Percentiles rank a stretch among this genome's conserved stretches.
These are phyloP conservation scores for Aphelocoma coerulescens DNA, from an alignment of 2,113 vertebrate genomes.

Conservation along the genomic window DNA sequence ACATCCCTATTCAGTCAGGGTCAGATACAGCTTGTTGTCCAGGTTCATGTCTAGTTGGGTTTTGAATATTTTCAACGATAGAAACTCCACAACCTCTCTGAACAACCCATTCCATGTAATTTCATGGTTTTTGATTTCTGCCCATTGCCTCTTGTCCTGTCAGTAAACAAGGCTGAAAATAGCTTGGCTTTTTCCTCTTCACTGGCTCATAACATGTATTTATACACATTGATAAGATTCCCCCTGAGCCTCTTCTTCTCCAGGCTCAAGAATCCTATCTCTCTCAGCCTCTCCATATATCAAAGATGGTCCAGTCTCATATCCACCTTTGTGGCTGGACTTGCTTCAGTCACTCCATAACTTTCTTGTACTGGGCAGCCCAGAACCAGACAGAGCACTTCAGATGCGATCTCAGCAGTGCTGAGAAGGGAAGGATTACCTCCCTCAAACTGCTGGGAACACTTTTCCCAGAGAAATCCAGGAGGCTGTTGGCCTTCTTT, in stretches of 20 bases:
- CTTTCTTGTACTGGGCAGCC: background rate
- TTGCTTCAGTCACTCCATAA: background rate
- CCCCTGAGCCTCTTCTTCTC: background rate
- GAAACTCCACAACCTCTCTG: background rate
- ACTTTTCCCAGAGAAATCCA: background rate
- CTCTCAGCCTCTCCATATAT: background rate
- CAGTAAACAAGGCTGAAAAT: background rate
- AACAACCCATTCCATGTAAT: background rate
- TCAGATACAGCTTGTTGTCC: background rate
- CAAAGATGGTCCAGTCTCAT: background rate
- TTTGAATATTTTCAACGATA: background rate
- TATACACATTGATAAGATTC: background rate
- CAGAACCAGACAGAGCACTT: background rate
- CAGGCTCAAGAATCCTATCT: background rate
- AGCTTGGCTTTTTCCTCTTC: background rate
- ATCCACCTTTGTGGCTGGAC: background rate
- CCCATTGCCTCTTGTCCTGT: background rate
- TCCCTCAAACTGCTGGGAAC: background rate
- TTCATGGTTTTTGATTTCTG: background rate
- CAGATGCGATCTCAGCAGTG: background rate
- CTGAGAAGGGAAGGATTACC: background rate
- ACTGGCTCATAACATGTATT: background rate
- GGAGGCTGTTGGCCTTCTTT: background rate
- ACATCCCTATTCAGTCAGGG: background rate
- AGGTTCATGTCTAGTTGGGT: background rate